These are phyloP conservation scores for Crotalus helleri DNA, from an alignment of 2,113 vertebrate genomes.

Conservation along the genomic window DNA sequence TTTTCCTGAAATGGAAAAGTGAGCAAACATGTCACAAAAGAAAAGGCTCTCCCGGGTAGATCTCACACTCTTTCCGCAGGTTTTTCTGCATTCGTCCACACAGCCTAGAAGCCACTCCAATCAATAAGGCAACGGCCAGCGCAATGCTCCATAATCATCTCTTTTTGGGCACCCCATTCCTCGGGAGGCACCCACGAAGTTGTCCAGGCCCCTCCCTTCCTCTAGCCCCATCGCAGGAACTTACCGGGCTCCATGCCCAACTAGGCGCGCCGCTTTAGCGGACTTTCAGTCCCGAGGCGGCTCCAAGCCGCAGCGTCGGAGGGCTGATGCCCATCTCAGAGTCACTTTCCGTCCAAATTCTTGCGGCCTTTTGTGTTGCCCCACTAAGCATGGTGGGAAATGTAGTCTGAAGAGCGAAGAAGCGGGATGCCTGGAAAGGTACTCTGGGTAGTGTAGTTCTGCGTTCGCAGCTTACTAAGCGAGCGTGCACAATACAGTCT, in stretches of 20 bases:
- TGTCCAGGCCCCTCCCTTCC: neutral
- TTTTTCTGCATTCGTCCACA: neutral
- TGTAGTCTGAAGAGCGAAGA: neutral
- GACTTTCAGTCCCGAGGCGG: neutral
- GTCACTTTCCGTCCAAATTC: neutral
- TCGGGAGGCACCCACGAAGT: neutral
- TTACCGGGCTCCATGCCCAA: constrained; percentile 13
- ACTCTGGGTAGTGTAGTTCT: constrained; percentile 6
- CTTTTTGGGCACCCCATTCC: neutral
- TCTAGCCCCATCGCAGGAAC: neutral
- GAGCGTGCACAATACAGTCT: too few species aligned
- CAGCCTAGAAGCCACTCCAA: neutral
- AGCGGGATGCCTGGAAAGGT: neutral
- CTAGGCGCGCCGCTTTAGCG: neutral
- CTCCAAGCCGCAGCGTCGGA: neutral
- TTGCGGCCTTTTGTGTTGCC: constrained; percentile 13
- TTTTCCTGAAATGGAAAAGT: neutral
- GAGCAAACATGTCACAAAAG: neutral
- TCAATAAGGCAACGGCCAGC: neutral
- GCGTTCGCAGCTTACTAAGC: neutral
- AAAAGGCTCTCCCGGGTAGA: neutral
- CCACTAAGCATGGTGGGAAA: neutral
- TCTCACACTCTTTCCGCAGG: neutral
- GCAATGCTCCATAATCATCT: neutral
- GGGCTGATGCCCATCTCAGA: neutral